Conservation (phyloP, 2,113 vertebrate genomes). For the Cheilinus undulatus region DNA sequence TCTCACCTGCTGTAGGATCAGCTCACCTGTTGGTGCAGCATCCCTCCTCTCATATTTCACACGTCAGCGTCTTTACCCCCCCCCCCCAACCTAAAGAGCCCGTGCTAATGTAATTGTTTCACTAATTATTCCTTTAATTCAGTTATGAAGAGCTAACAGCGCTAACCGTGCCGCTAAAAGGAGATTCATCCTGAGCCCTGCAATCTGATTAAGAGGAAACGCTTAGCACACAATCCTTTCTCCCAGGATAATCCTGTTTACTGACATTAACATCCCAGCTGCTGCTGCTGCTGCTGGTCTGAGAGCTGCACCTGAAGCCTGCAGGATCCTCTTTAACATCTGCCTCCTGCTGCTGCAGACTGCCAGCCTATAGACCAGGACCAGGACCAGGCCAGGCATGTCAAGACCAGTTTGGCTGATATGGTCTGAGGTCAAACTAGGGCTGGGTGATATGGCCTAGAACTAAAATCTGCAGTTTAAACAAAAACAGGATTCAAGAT, state of each 20-base stretch:
- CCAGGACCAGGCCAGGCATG: not conserved
- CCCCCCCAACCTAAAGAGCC: slow-evolving; percentile 82
- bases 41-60: slow-evolving; percentile 16
- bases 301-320: slow-evolving; percentile 49
- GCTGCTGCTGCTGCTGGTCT: slow-evolving; percentile 86
- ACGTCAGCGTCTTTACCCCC: slow-evolving; percentile 5
- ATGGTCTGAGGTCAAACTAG: too few species aligned
- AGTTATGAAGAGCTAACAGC: slow-evolving; percentile 98
- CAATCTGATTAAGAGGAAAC: slow-evolving; percentile 98
- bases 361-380: too few species aligned
- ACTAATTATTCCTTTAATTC: slow-evolving; percentile 99
- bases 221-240: slow-evolving; percentile 94
- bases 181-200: slow-evolving; percentile 90
- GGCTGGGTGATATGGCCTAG: too few species aligned
- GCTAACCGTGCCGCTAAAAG: slow-evolving; percentile 97
- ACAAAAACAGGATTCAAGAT: too few species aligned
- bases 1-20: not conserved
- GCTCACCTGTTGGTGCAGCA: slow-evolving; percentile 44
- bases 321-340: slow-evolving; percentile 59
- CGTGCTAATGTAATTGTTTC: slow-evolving; percentile 91
- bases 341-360: slow-evolving; percentile 50
- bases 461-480: too few species aligned
- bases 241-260: slow-evolving; percentile 97
- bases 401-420: too few species aligned
- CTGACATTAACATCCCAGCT: slow-evolving; percentile 98